Evolutionary conservation across 2,888 invertebrate species (phyloP).

Genomic region (Aphidius colemani): DNA sequence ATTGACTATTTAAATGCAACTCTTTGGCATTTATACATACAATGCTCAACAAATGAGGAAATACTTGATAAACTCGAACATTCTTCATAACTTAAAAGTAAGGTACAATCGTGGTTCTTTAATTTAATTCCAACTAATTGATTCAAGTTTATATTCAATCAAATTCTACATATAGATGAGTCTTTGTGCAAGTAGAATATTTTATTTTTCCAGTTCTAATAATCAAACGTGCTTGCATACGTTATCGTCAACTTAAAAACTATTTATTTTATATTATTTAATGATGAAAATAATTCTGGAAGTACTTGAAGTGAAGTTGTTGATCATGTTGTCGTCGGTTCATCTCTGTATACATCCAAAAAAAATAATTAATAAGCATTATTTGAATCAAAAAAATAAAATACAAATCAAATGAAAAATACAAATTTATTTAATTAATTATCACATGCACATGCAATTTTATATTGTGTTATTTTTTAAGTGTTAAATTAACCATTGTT

Average conservation of each 20-base stretch:
- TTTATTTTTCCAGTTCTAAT: neutral
- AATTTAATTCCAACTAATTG: neutral
- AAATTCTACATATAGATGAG: too few relatives aligned
- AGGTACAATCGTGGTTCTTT: constrained; percentile 30
- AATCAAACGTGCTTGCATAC: neutral
- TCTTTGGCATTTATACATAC: constrained; percentile 53
- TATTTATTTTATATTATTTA: constrained; percentile 5
- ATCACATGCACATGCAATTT: constrained; percentile 33
- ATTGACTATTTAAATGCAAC: constrained; percentile 52
- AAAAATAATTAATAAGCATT: constrained; percentile 29
- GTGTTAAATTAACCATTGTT: neutral
- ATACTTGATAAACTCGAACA: constrained; percentile 8
- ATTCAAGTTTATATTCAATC: too few relatives aligned
- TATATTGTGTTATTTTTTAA: neutral
- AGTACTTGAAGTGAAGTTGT: neutral
- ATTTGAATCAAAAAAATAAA: neutral
- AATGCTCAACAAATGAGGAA: constrained; percentile 14
- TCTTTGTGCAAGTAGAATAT: neutral
- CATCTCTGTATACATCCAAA: constrained; percentile 57
- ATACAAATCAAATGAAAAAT: neutral
- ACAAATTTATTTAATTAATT: constrained; percentile 1
- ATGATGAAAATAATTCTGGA: constrained; percentile 1
- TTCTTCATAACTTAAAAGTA: constrained; percentile 30
- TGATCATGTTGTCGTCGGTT: constrained; percentile 31
- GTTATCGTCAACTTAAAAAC: neutral